Evolutionary conservation across 37 sponge, comb jelly and placozoan species (phyloP).

Genomic region (Aplysina aerophoba): DNA sequence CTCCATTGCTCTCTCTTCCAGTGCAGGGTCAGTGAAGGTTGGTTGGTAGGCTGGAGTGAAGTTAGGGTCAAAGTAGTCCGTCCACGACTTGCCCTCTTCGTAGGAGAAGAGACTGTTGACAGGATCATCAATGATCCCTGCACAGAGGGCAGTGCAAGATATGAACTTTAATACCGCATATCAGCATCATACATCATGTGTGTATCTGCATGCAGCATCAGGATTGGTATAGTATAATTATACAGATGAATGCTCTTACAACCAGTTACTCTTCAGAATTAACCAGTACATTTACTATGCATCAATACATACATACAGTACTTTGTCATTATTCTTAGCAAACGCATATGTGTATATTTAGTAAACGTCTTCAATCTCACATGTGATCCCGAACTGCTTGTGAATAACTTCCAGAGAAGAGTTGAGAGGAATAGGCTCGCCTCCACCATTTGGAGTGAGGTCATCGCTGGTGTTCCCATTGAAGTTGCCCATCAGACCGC

Average conservation of each 20-base stretch:
- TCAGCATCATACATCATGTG: neutral
- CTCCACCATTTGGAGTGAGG: slow-evolving; percentile 32
- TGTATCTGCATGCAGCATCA: neutral
- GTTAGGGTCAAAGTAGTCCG: slow-evolving; percentile 45
- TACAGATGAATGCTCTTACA: neutral
- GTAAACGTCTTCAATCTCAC: neutral
- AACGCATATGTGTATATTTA: neutral
- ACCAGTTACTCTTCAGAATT: no score
- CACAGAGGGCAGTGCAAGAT: neutral
- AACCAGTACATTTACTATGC: no score
- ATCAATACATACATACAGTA: no score
- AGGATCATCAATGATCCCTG: slow-evolving; percentile 59
- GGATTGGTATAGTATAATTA: no score
- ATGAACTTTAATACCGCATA: neutral
- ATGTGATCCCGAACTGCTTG: slow-evolving; percentile 46
- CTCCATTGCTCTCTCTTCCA: slow-evolving; percentile 46
- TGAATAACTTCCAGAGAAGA: slow-evolving; percentile 45
- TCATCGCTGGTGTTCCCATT: slow-evolving; percentile 48
- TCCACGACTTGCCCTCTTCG: slow-evolving; percentile 47
- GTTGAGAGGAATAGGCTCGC: slow-evolving; percentile 19
- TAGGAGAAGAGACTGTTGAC: slow-evolving; percentile 61
- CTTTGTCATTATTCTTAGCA: no score
- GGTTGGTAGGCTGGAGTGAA: slow-evolving; percentile 57
- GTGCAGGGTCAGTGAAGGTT: slow-evolving; percentile 31
- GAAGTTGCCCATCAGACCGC: slow-evolving; percentile 48